Conservation (phyloP, 92 coral and sea anemone genomes). For the Isaurus tuberculatus region DNA sequence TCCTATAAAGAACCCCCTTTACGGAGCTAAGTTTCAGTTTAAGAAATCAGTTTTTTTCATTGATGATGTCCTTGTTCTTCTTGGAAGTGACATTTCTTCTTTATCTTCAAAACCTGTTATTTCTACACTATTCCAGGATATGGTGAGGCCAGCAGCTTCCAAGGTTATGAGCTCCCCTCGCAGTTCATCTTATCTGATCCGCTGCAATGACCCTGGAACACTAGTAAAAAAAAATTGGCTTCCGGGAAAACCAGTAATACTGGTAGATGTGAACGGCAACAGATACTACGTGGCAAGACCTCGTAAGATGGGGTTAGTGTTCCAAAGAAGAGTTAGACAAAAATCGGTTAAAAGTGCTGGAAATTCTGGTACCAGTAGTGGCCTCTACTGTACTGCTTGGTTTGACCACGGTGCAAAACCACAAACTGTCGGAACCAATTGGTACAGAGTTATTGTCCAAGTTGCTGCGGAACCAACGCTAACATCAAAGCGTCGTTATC, state of each 20-base stretch:
- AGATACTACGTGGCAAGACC: slow-evolving; percentile 32
- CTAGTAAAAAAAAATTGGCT: slow-evolving; percentile 2
- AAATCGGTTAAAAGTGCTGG: slow-evolving; percentile 28
- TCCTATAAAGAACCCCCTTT: slow-evolving; percentile 24
- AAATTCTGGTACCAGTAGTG: slow-evolving; percentile 7
- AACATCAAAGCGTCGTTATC: background rate
- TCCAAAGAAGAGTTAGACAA: slow-evolving; percentile 18
- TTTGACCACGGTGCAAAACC: slow-evolving; percentile 28
- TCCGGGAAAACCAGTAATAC: slow-evolving; percentile 15
- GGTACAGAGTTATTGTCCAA: slow-evolving; percentile 16
- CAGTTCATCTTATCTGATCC: slow-evolving; percentile 5
- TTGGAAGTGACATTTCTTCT: slow-evolving; percentile 46
- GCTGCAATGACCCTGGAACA: slow-evolving; percentile 35
- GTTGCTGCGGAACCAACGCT: slow-evolving; percentile 20
- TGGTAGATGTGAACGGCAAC: slow-evolving; percentile 32
- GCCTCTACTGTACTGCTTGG: slow-evolving; percentile 37
- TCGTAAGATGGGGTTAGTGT: slow-evolving; percentile 10
- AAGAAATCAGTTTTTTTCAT: slow-evolving; percentile 59
- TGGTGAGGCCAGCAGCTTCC: background rate
- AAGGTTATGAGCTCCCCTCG: background rate
- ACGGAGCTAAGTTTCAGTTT: slow-evolving; percentile 33
- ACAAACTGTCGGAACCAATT: background rate
- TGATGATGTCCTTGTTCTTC: slow-evolving; percentile 42
- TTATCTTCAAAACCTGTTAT: background rate
- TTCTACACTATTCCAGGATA: slow-evolving; percentile 34